Evolutionary conservation across 1,140 invertebrate genomes (phyloP), one percentile per base, ranked within the genome.

Genomic region (Uloborus diversus): DNA sequence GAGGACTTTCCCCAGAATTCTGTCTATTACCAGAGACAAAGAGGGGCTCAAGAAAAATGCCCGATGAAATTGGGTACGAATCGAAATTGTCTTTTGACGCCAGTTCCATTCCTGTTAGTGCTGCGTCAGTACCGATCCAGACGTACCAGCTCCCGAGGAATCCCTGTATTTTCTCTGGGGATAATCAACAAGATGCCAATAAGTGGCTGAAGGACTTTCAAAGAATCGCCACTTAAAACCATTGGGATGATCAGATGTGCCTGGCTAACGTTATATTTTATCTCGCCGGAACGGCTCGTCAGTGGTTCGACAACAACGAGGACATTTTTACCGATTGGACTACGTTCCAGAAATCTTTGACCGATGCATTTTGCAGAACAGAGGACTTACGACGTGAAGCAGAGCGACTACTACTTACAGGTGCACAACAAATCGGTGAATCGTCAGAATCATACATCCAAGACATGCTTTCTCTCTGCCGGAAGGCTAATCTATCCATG

Each of bases 381-480:
- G n/a, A 11, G 13, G 49, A 51, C 20, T 4, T 20, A 51, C 13
- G 20, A 20, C n/a, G 49, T 20, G 13, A 7, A 13, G 49, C 49
- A n/a, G 49, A 51, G 20, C 13, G 49, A 51, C 49, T 51, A 20
- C 49, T 51, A 51, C 49, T 51, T 20, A 51, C 61, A 7, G 4
- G 20, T 11, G 61, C 20, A 17, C 30, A 62, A 4, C 61, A 62
- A 62, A 42, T 62, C 27, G 35, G 20, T 62, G 61, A 62, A 25
- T 14, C 20, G 35, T 33, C 61, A 14, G 61, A 62, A 33, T 7
- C 61, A 23, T 62, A 62, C 61, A 62, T 33, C 27, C 20, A 62
- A 62, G 61, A 62, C n/a, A 25, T 62, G 27, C 61, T 62, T 33
- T 5, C 17, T 25, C 61, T 62, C 4, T 62, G 61, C 35, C 61